Evolutionary conservation across 2,888 invertebrate species (phyloP), one percentile per base, ranked within the genome.

Genomic region (Aelia acuminata): DNA sequence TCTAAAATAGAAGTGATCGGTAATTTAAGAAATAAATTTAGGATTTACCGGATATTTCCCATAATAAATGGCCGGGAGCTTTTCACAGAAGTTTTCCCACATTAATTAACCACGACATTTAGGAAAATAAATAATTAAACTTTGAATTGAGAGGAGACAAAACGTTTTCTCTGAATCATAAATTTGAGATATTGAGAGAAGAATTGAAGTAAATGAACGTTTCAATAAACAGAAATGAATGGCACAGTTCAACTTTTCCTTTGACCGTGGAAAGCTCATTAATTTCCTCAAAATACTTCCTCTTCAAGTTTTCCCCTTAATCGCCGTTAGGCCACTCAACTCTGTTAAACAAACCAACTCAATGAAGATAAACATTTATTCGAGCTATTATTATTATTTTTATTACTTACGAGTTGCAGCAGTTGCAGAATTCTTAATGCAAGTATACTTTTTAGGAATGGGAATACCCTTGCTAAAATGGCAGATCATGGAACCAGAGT

Each of bases 171-270:
- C 63, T 70, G 63, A 70, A 70, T 70, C 63, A 70, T 70, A 35
- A 70, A 70, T 70, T 70, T 70, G 31, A 70, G 63, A 35, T 70
- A 70, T 70, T 70, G 63, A 70, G 63, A 70, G 63, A 70, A 70
- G 63, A 70, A 70, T 70, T 70, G 63, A 70, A 70, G 63, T 70
- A 70, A 70, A 70, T 70, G 63, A 70, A 70, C 31, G 63, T 70
- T 70, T 70, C 63, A 70, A 70, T 70, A 70, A 70, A 70, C 63
- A 70, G 31, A 70, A 70, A 70, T 70, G 63, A 70, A 70, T 70
- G 63, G 63, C 35, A 31, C 22, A 15, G 63, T 35, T 70, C 31
- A 70, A 70, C 63, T 70, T 70, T 70, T 35, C 63, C 63, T 70
- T 70, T 70, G 63, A 70, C 63, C 31, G 63, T 20, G 31, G 63